Conservation (phyloP, 2,888 invertebrate genomes). For the Sminthurinus aureus region DNA sequence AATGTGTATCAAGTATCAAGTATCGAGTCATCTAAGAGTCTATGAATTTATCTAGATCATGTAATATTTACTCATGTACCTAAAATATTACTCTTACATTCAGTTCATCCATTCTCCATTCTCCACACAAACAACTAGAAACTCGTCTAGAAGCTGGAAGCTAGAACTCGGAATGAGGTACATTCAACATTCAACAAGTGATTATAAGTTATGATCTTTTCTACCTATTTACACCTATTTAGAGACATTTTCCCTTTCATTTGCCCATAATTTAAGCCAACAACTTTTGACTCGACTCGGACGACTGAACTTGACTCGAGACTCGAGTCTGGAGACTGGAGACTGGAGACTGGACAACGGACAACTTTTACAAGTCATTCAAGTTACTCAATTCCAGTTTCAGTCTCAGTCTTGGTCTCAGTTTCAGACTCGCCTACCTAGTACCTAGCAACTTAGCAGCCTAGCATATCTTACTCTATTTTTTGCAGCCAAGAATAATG, state of each 20-base stretch:
- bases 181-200: not conserved
- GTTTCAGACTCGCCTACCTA: not conserved
- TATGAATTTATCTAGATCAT: not conserved
- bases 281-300: not conserved
- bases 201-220: not conserved
- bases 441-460: no score
- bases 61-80: not conserved
- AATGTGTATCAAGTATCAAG: not conserved
- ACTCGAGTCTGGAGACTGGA: not conserved
- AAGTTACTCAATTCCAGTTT: not conserved
- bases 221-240: not conserved
- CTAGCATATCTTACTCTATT: not conserved
- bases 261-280: not conserved
- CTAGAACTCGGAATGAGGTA: not conserved
- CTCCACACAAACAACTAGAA: no score
- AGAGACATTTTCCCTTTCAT: not conserved
- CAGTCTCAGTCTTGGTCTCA: not conserved
- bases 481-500: not conserved
- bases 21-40: not conserved
- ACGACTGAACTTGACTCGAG: not conserved
- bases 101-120: no score
- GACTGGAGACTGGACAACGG: not conserved
- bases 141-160: not conserved
- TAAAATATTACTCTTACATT: no score
- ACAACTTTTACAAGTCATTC: not conserved